phyloP scores from a whole-genome alignment of 2,888 invertebrate species.

The Byasa hedistus region DNA sequence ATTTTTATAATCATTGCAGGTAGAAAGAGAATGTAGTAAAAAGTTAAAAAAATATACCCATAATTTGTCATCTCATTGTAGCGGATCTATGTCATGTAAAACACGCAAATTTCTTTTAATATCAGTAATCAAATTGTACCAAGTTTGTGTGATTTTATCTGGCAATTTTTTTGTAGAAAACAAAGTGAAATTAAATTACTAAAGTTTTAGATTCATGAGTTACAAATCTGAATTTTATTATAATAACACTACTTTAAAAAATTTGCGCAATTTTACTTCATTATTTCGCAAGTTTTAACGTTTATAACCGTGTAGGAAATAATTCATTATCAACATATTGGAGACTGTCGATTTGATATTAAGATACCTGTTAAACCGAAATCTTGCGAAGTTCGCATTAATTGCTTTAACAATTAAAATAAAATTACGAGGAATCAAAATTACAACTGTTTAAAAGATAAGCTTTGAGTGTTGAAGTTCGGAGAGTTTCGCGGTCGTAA shows the following conservation, averaged over 20 bases:
- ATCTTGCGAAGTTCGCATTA: constrained; percentile 63
- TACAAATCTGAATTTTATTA: too few species aligned
- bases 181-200: too few species aligned
- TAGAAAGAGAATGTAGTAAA: not conserved
- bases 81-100: too few species aligned
- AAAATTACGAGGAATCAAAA: constrained; percentile 76
- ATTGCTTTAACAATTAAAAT: constrained; percentile 72
- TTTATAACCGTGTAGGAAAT: not conserved
- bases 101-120: too few species aligned
- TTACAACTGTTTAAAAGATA: constrained; percentile 73
- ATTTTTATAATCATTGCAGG: constrained; percentile 35
- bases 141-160: too few species aligned
- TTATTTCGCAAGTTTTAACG: too few species aligned
- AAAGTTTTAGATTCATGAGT: too few species aligned
- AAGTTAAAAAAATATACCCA: too few species aligned
- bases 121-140: not conserved
- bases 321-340: constrained; percentile 1
- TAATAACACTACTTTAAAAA: too few species aligned
- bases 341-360: constrained; percentile 9
- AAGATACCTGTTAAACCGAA: constrained; percentile 43
- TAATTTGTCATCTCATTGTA: too few species aligned
- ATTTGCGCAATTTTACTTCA: too few species aligned
- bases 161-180: too few species aligned
- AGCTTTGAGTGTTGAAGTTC: constrained; percentile 73
- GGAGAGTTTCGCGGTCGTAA: constrained; percentile 53